Evolutionary conservation across 2,797 vertebrate species (phyloP).

Genomic region (Dryobates pubescens): DNA sequence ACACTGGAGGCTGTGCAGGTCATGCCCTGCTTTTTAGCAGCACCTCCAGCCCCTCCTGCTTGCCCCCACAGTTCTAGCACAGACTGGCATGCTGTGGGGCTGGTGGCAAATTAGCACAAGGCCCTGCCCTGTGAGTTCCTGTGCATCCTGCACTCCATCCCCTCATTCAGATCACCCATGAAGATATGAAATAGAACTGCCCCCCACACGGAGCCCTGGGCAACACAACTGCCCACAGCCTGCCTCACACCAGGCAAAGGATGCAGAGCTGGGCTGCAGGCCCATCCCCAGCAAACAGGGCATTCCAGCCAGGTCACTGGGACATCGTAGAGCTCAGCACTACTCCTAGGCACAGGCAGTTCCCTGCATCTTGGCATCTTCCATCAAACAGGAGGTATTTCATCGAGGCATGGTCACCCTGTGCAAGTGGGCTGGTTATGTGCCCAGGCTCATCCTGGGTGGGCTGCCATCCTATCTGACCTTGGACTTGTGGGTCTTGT

Average conservation of each 20-base stretch:
- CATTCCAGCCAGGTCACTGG: fast-evolving
- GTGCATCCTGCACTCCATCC: neutral
- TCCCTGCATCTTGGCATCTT: neutral
- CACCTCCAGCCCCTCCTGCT: neutral
- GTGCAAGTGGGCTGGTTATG: neutral
- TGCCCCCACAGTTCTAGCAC: fast-evolving
- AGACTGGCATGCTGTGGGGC: fast-evolving
- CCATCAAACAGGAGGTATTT: neutral
- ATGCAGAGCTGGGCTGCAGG: neutral
- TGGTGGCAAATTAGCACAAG: neutral
- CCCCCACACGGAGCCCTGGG: neutral
- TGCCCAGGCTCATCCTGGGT: neutral
- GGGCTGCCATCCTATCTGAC: neutral
- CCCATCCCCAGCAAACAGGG: neutral
- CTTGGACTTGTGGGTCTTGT: neutral
- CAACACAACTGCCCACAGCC: neutral
- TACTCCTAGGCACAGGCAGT: no score
- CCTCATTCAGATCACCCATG: neutral
- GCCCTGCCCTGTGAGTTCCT: neutral
- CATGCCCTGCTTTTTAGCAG: neutral
- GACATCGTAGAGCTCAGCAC: neutral
- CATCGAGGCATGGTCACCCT: neutral
- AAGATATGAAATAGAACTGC: neutral
- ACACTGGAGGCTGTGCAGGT: fast-evolving
- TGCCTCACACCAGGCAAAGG: neutral